A percentile compares a stretch with the other conserved stretches of the same genome.
These are phyloP conservation scores for Alligator mississippiensis DNA, from an alignment of 2,113 vertebrate species.

Conservation along the genomic window DNA sequence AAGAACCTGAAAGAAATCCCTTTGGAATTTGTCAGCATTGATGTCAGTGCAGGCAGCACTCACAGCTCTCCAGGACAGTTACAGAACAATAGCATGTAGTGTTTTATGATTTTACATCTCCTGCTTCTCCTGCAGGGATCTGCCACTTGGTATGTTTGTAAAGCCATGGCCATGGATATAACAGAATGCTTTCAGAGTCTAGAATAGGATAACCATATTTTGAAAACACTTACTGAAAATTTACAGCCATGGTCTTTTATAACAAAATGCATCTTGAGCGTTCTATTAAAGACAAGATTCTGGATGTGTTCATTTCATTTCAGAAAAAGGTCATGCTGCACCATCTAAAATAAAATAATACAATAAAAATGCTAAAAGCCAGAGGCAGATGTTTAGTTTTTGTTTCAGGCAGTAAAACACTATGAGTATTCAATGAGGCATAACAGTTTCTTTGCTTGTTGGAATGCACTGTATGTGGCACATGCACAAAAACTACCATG, in stretches of 20 bases:
- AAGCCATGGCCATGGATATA: neutral
- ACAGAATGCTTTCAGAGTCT: neutral
- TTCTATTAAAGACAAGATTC: neutral
- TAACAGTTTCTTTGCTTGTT: neutral
- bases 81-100: neutral
- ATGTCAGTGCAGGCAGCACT: rapidly evolving
- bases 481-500: rapidly evolving
- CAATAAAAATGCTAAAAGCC: neutral
- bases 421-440: slow-evolving; percentile 24
- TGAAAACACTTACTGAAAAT: neutral
- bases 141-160: rapidly evolving
- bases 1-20: neutral
- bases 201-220: neutral
- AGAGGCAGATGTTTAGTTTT: slow-evolving; percentile 6
- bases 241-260: neutral
- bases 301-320: slow-evolving; percentile 38
- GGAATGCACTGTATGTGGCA: neutral
- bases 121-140: neutral
- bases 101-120: rapidly evolving
- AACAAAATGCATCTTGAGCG: slow-evolving; percentile 10
- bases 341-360: neutral
- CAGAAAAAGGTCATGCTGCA: slow-evolving; percentile 26
- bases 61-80: neutral
- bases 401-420: slow-evolving; percentile 22
- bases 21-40: rapidly evolving